Evolutionary conservation across 2,113 vertebrate species (phyloP).

Genomic region (Lanius collurio): DNA sequence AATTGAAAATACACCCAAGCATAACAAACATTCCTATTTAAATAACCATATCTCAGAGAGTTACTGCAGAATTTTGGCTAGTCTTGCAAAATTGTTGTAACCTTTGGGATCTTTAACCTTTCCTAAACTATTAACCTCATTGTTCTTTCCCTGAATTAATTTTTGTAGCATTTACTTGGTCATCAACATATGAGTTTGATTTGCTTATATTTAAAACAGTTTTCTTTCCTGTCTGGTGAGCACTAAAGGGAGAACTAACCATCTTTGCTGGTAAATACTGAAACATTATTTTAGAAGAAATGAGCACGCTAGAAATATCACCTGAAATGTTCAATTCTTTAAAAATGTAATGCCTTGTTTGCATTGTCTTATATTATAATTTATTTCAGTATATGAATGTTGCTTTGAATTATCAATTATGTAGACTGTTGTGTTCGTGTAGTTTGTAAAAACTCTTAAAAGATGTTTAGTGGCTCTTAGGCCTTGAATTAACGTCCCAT

Average conservation of each 20-base stretch:
- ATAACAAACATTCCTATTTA: background rate
- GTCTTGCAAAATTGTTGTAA: background rate
- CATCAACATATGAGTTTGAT: background rate
- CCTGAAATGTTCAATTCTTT: background rate
- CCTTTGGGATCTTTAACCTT: background rate
- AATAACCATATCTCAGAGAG: background rate
- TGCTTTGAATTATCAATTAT: background rate
- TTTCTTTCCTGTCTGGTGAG: background rate
- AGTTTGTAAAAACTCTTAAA: background rate
- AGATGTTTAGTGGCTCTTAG: background rate
- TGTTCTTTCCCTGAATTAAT: background rate
- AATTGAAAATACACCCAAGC: background rate
- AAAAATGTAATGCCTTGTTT: background rate
- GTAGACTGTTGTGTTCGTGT: background rate
- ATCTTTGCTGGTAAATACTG: background rate
- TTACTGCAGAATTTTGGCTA: background rate
- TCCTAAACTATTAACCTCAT: background rate
- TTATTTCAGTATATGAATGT: background rate
- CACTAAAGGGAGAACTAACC: background rate
- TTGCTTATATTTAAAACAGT: background rate
- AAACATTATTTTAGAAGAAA: background rate
- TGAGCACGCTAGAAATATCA: background rate
- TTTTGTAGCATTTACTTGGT: background rate
- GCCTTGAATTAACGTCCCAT: background rate
- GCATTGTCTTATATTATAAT: background rate